phyloP scores from a whole-genome alignment of 2,888 invertebrate genomes.

The Tuta absoluta region DNA sequence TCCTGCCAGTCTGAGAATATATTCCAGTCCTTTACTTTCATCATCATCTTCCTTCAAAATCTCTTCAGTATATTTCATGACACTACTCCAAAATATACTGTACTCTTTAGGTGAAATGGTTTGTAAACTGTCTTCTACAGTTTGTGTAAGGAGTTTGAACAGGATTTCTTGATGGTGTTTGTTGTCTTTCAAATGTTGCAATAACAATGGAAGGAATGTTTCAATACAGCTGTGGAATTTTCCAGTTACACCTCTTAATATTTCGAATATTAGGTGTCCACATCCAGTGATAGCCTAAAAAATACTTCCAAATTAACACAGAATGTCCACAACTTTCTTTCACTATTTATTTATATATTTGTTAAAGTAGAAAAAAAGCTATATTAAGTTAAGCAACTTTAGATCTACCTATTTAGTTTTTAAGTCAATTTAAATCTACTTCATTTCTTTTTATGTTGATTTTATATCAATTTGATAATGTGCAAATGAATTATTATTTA shows the following conservation, averaged over 20 bases:
- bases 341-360: no score
- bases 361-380: no score
- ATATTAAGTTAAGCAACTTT: no score
- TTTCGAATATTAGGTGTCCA: conserved; percentile 93
- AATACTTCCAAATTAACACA: conserved; percentile 9
- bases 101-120: conserved; percentile 84
- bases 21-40: conserved; percentile 60
- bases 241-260: conserved; percentile 89
- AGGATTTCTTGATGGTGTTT: conserved; percentile 77
- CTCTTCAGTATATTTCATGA: conserved; percentile 61
- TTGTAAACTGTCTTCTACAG: conserved; percentile 83
- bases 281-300: conserved; percentile 89
- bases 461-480: no score
- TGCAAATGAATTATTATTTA: no score
- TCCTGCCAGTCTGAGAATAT: conserved; percentile 81
- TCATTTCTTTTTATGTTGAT: no score
- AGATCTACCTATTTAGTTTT: no score
- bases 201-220: conserved; percentile 84
- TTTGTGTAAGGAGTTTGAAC: conserved; percentile 84
- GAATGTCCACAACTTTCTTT: background rate
- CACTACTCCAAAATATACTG: conserved; percentile 83
- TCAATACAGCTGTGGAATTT: conserved; percentile 93
- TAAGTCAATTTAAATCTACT: no score
- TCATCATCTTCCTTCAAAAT: conserved; percentile 62
- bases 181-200: conserved; percentile 82